Evolutionary conservation across 2,797 vertebrate genomes (phyloP).

Genomic region (Todus mexicanus): DNA sequence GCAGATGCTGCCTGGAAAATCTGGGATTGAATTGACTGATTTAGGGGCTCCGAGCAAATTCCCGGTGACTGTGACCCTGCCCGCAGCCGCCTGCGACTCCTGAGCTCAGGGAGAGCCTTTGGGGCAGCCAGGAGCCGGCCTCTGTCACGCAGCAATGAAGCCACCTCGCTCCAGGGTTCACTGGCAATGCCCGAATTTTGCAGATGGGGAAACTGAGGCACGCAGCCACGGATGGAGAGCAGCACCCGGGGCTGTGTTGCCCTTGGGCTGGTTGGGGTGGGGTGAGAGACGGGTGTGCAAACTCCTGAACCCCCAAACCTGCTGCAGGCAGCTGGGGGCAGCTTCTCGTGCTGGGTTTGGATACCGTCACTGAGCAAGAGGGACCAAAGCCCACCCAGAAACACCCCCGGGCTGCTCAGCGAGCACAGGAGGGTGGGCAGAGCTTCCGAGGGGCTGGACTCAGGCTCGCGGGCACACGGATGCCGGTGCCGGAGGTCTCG

Average conservation of each 20-base stretch:
- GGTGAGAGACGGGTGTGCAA: background rate
- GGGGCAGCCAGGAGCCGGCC: background rate
- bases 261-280: background rate
- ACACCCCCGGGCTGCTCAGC: background rate
- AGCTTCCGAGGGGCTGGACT: background rate
- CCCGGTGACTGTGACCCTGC: background rate
- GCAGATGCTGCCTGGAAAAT: background rate
- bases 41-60: background rate
- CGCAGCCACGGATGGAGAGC: accelerated
- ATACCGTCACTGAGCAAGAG: background rate
- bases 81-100: accelerated
- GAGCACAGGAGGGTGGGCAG: background rate
- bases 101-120: background rate
- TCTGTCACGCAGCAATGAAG: accelerated
- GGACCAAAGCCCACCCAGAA: background rate
- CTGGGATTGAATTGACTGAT: background rate
- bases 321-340: background rate
- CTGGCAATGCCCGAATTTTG: background rate
- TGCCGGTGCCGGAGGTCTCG: accelerated
- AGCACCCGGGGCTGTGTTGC: background rate
- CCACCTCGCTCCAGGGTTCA: accelerated
- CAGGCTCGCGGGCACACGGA: accelerated
- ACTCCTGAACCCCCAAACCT: background rate
- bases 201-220: background rate
- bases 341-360: background rate